Conservation (phyloP, 2,888 invertebrate genomes). For the Isotomurus palustris region DNA sequence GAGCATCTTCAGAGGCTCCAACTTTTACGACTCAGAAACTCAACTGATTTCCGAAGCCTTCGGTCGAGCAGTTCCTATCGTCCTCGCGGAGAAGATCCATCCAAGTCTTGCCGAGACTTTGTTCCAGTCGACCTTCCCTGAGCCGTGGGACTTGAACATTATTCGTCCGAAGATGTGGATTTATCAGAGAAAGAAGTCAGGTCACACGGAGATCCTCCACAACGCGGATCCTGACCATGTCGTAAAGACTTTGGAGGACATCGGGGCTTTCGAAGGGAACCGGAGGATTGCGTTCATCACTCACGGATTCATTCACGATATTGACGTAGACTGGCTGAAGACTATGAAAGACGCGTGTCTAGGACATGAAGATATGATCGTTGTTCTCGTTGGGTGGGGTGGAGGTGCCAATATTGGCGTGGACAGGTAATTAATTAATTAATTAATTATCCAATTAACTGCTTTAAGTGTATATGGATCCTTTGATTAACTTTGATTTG, state of each 20-base stretch:
- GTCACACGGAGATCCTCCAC: conserved; percentile 23
- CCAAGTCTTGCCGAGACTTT: conserved; percentile 35
- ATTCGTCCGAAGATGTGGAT: conserved; percentile 31
- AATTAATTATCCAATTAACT: not conserved
- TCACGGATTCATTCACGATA: conserved; percentile 36
- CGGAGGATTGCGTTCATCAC: conserved; percentile 29
- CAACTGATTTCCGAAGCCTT: conserved; percentile 34
- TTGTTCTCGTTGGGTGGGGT: conserved; percentile 32
- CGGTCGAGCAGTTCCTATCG: conserved; percentile 33
- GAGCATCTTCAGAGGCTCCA: conserved; percentile 23
- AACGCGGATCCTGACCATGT: conserved; percentile 32
- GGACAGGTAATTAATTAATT: conserved; percentile 9
- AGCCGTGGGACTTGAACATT: conserved; percentile 29
- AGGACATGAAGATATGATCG: conserved; percentile 28
- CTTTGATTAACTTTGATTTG: not conserved
- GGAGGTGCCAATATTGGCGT: conserved; percentile 35
- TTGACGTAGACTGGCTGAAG: conserved; percentile 30
- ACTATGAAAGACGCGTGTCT: conserved; percentile 33
- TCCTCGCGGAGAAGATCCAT: conserved; percentile 29
- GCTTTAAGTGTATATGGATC: not conserved
- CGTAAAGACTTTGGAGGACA: conserved; percentile 24
- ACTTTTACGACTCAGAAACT: conserved; percentile 25
- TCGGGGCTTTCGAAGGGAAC: conserved; percentile 30
- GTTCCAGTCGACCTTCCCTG: conserved; percentile 28
- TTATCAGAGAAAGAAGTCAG: conserved; percentile 26